These are phyloP conservation scores for Zeuzera pyrina DNA, from an alignment of 2,888 invertebrate species.

Conservation along the genomic window DNA sequence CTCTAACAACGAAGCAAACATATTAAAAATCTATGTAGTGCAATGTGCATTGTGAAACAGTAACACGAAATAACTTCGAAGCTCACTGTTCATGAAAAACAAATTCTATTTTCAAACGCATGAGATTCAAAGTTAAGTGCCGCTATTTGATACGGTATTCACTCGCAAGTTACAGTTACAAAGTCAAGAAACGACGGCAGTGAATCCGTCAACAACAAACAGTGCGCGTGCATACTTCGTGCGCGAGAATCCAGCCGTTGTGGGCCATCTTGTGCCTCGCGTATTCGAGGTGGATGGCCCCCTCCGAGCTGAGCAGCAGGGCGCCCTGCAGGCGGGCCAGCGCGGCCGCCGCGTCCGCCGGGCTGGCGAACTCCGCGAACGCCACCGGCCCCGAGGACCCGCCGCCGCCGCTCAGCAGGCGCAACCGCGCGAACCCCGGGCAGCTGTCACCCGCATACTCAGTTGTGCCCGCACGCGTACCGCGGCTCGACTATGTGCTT, in stretches of 20 bases:
- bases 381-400: constrained; percentile 87
- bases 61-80: constrained; percentile 24
- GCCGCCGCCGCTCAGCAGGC: constrained; percentile 80
- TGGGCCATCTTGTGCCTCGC: constrained; percentile 98
- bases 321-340: constrained; percentile 96
- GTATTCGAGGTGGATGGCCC: constrained; percentile 98
- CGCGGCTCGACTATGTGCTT: too few species aligned
- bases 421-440: constrained; percentile 97
- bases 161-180: not conserved
- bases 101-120: not conserved
- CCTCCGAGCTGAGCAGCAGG: constrained; percentile 95
- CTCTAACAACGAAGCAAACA: constrained; percentile 4
- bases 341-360: constrained; percentile 92
- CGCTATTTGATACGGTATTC: not conserved
- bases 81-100: constrained; percentile 16
- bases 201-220: constrained; percentile 12
- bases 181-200: constrained; percentile 1
- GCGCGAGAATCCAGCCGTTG: constrained; percentile 73
- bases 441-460: constrained; percentile 85
- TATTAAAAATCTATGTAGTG: constrained; percentile 20
- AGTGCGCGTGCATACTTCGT: constrained; percentile 69
- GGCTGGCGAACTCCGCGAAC: constrained; percentile 97
- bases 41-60: constrained; percentile 54
- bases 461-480: constrained; percentile 52
- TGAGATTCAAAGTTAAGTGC: not conserved